Evolutionary conservation across 1,140 invertebrate genomes (phyloP), one percentile per base, ranked within the genome.

Genomic region (Solen grandis): DNA sequence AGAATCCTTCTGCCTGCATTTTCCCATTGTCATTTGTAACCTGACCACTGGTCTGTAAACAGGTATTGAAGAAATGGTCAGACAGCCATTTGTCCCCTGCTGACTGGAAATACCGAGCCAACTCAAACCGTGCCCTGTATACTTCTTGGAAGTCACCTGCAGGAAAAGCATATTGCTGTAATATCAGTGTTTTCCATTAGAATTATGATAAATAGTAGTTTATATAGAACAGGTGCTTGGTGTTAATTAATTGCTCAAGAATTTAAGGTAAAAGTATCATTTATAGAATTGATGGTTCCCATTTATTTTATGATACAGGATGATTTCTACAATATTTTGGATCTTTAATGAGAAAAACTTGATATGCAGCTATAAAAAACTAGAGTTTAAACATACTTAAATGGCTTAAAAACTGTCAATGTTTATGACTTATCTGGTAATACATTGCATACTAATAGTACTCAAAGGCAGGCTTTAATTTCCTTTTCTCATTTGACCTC

Each of bases 11-110:
- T 27, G 91, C 90, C 52, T 88, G 78, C 29, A 86, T 85, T 79
- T 88, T 86, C 4, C 86, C 85, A 36, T 84, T 84, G 62, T 90
- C 91, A 38, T 76, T 83, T 31, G 79, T 63, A 14, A 91, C 82
- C 46, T 74, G 46, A 5, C 22, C 55, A 69, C 87, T 86, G 0
- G 86, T 87, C 29, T 88, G 73, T 38, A 92, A 80, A 81, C 90
- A 91, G 5, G 89, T 89, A 5, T 82, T 74, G 65, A 90, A 91
- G 75, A 92, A 92, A 80, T 92, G 90, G 77, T 92, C 91, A 41
- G 87, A 72, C 36, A 92, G 77, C 91, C 91, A 92, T 77, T 91
- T 91, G 79, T 92, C 90, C 38, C 85, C 85, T 22, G 75, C 74
- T n/a, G 63, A 65, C 60, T 90, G 90, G 73, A 92, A 92, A 70